Base-by-base conservation (phyloP, 1,140 invertebrate species). In the Mamestra configurata region DNA sequence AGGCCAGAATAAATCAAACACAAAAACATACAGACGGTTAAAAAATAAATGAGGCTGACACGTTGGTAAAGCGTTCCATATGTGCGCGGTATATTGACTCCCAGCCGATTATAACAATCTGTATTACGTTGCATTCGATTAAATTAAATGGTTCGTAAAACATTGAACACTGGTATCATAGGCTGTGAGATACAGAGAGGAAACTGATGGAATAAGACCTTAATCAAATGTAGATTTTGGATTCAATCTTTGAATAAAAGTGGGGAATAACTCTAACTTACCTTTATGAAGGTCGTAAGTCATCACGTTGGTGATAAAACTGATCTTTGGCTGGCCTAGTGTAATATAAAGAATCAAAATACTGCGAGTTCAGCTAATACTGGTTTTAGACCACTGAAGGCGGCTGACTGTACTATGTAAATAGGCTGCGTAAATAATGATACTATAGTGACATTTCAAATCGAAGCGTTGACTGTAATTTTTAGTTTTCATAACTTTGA, bases 51-150 rank as follows among this genome's bases (percentile, higher is more conserved):
- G 22, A 15, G 13, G 27, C 13, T 71, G 68, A 71, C 64, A 43
- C 49, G 24, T 20, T 46, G 24, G 15, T 51, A 31, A 71, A 24
- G 27, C 15, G 68, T 71, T 18, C 68, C 68, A 51, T 71, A 43
- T 71, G 68, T 40, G 35, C 35, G 68, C 40, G 27, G 24, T 53
- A 71, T 53, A 71, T 71, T 71, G 68, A 71, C 68, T 71, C 46
- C 51, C 71, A 57, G 71, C n/a, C 59, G 71, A 73, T 73, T 73
- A 73, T 55, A 73, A 73, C 71, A 73, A 73, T 55, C 27, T 37
- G 66, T 71, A 70, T 72, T 53, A 57, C 71, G 20, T 73, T 73
- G 71, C 71, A 73, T 57, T 31, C 51, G 53, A 73, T 73, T 57
- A 57, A 73, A 73, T 59, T 37, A 73, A 73, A 73, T 73, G 71